These are phyloP conservation scores for Drosophila sp. DNA, from an alignment of 1,140 invertebrate species.

Conservation along the genomic window DNA sequence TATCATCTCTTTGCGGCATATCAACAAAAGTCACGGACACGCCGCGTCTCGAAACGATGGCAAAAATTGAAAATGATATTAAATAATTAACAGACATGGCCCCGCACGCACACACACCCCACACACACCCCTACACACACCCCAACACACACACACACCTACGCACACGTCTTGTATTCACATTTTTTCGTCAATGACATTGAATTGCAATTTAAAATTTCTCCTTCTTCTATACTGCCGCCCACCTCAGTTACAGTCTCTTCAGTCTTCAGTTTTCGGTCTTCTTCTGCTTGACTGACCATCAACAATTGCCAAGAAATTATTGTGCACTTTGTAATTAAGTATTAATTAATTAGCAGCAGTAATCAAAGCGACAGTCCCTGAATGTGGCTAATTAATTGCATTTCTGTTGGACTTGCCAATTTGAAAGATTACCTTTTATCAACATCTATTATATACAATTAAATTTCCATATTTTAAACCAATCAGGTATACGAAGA, in stretches of 20 bases:
- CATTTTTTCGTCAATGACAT: constrained; percentile 73
- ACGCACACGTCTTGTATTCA: constrained; percentile 4
- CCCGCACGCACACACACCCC: constrained; percentile 19
- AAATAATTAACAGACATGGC: constrained; percentile 77
- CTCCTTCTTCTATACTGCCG: not conserved
- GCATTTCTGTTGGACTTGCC: constrained; percentile 40
- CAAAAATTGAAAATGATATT: constrained; percentile 82
- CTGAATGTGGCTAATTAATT: constrained; percentile 46
- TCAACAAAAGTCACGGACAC: constrained; percentile 82
- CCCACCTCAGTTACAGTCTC: not conserved
- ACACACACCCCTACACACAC: constrained; percentile 25
- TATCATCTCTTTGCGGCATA: constrained; percentile 67
- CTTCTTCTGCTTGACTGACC: constrained; percentile 31
- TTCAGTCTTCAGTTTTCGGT: too few species aligned
- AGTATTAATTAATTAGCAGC: constrained; percentile 71
- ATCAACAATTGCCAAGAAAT: constrained; percentile 63
- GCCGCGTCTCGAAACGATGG: constrained; percentile 51
- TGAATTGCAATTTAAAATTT: constrained; percentile 73
- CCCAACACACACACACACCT: not conserved
- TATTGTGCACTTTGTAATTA: constrained; percentile 65
- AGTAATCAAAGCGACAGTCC: constrained; percentile 53
- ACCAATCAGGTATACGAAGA: too few species aligned
- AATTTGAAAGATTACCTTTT: constrained; percentile 11
- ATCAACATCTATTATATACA: constrained; percentile 4
- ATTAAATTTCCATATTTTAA: not conserved